These are phyloP conservation scores for Glomeris marginata DNA, from an alignment of 2,888 invertebrate genomes.

Conservation along the genomic window DNA sequence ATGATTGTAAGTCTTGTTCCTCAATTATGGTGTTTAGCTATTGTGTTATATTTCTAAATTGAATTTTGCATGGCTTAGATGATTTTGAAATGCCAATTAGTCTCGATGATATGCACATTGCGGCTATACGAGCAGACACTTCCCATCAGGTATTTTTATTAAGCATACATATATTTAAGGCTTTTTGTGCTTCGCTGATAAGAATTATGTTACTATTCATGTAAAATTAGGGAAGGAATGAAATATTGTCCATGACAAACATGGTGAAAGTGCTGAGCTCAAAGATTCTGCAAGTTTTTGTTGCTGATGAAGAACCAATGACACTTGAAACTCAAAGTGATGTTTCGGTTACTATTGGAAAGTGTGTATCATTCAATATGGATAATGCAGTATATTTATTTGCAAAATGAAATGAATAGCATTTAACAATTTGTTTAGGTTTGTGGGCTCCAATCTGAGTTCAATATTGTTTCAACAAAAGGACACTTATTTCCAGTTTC, in stretches of 20 bases:
- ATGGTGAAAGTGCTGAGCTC: too few species aligned
- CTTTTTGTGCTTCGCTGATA: too few species aligned
- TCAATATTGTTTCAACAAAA: not conserved
- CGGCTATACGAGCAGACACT: slow-evolving; percentile 2
- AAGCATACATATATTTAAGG: too few species aligned
- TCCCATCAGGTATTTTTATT: not conserved
- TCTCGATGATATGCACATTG: slow-evolving; percentile 1
- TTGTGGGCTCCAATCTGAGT: slow-evolving; percentile 3
- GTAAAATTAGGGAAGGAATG: too few species aligned
- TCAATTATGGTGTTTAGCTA: not conserved
- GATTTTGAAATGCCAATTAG: slow-evolving; percentile 2
- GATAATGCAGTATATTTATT: not conserved
- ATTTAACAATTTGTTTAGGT: slow-evolving; percentile 1
- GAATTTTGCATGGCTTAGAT: not conserved
- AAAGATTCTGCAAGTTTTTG: slow-evolving; percentile 1
- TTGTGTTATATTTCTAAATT: not conserved
- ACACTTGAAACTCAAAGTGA: slow-evolving; percentile 4
- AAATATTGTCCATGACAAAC: too few species aligned
- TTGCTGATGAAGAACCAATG: slow-evolving; percentile 6
- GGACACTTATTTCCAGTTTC: slow-evolving; percentile 6
- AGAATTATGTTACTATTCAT: too few species aligned
- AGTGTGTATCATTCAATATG: not conserved
- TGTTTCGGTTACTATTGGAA: slow-evolving; percentile 2
- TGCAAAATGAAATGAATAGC: not conserved
- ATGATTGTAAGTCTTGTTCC: slow-evolving; percentile 17